phyloP scores from a whole-genome alignment of 2,888 invertebrate species.

The Tetramorium bicarinatum region DNA sequence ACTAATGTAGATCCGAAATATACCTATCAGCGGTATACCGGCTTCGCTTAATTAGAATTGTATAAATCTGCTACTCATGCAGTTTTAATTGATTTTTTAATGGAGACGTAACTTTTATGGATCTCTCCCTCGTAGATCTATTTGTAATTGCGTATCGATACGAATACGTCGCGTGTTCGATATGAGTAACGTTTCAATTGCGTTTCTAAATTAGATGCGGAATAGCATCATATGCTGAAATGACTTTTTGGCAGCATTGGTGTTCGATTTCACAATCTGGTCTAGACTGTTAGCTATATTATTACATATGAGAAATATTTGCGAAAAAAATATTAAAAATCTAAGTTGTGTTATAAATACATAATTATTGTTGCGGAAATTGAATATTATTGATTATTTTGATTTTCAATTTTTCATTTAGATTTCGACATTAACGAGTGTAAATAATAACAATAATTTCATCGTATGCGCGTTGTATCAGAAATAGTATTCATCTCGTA shows the following conservation, averaged over 20 bases:
- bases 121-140: background rate
- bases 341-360: background rate
- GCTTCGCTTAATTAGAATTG: conserved; percentile 20
- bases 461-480: conserved; percentile 29
- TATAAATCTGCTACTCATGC: background rate
- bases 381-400: background rate
- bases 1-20: background rate
- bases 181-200: conserved; percentile 9
- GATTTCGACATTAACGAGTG: conserved; percentile 45
- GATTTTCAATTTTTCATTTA: conserved; percentile 51
- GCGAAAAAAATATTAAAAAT: background rate
- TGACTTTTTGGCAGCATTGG: conserved; percentile 5
- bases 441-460: conserved; percentile 71
- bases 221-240: conserved; percentile 19
- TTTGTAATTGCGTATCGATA: background rate
- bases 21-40: background rate
- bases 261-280: conserved; percentile 1
- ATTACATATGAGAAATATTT: background rate
- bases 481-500: conserved; percentile 53
- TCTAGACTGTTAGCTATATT: background rate
- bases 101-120: background rate
- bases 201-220: conserved; percentile 17
- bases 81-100: background rate
- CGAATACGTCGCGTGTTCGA: background rate
- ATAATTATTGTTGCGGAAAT: background rate